These are phyloP conservation scores for Drosophila dunni DNA, from an alignment of 1,140 invertebrate genomes.

Conservation along the genomic window DNA sequence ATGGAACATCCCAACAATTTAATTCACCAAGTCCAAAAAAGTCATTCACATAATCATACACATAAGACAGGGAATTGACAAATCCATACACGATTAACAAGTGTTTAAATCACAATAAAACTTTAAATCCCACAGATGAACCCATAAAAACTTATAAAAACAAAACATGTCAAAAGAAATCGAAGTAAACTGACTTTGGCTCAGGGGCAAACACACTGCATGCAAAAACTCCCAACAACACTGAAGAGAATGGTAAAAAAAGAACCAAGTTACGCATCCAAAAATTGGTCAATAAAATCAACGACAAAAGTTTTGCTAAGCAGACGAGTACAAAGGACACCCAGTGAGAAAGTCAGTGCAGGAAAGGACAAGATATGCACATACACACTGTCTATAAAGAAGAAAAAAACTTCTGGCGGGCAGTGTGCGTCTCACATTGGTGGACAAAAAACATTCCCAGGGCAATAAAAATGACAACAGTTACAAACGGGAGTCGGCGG, in stretches of 20 bases:
- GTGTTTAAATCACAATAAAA: slow-evolving; percentile 84
- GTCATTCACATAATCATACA: slow-evolving; percentile 29
- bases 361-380: slow-evolving; percentile 3
- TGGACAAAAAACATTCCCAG: slow-evolving; percentile 80
- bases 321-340: slow-evolving; percentile 70
- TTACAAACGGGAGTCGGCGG: slow-evolving; percentile 79
- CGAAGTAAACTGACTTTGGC: slow-evolving; percentile 49
- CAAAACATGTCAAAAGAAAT: slow-evolving; percentile 61
- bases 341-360: slow-evolving; percentile 39
- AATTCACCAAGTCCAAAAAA: slow-evolving; percentile 17
- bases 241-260: slow-evolving; percentile 31
- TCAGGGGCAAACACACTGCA: slow-evolving; percentile 32
- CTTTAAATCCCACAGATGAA: slow-evolving; percentile 79
- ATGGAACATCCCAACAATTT: slow-evolving; percentile 15
- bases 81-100: slow-evolving; percentile 81
- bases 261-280: slow-evolving; percentile 73
- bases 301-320: slow-evolving; percentile 77
- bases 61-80: slow-evolving; percentile 61
- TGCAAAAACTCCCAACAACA: slow-evolving; percentile 59
- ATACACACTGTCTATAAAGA: slow-evolving; percentile 31
- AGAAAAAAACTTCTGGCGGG: slow-evolving; percentile 53
- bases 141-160: slow-evolving; percentile 74
- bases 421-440: slow-evolving; percentile 64
- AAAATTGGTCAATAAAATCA: slow-evolving; percentile 84
- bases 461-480: slow-evolving; percentile 83